phyloP scores from a whole-genome alignment of 2,797 vertebrate genomes.

The Kryptolebias ocellatus region DNA sequence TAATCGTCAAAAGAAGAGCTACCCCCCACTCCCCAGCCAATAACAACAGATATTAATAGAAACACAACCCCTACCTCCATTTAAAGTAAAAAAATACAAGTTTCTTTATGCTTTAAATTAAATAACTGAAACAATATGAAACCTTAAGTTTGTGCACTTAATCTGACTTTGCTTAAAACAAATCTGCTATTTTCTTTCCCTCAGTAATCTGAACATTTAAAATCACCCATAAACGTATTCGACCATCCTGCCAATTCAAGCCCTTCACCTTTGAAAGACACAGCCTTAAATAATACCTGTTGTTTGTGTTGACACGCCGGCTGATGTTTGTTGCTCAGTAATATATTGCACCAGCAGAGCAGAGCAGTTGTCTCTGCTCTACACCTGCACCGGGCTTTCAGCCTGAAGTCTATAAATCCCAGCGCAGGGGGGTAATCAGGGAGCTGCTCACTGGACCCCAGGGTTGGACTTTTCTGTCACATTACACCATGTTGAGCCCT shows the following conservation, averaged over 20 bases:
- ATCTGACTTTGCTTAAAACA: constrained; percentile 28
- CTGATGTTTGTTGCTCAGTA: constrained; percentile 69
- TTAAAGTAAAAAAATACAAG: no score
- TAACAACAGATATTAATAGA: constrained; percentile 61
- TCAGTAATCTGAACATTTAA: constrained; percentile 41
- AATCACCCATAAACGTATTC: constrained; percentile 41
- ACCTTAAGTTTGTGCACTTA: constrained; percentile 13
- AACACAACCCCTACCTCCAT: neutral
- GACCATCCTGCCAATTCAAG: constrained; percentile 48
- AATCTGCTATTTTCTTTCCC: constrained; percentile 9
- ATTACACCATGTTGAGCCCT: constrained; percentile 42
- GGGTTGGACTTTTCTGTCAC: constrained; percentile 49
- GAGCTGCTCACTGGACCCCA: constrained; percentile 45
- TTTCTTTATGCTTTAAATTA: no score
- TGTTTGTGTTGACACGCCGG: constrained; percentile 66
- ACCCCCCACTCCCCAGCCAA: no score
- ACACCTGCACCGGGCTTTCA: constrained; percentile 74
- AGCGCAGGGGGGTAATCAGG: constrained; percentile 28
- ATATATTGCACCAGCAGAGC: constrained; percentile 66
- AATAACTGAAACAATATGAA: no score
- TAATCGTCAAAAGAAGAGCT: no score
- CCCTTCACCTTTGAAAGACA: constrained; percentile 66
- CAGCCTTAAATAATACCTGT: constrained; percentile 72
- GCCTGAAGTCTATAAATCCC: constrained; percentile 71
- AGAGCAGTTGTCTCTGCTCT: constrained; percentile 70